Base-by-base conservation (phyloP, 1,140 invertebrate genomes). In the Halotydeus destructor region DNA sequence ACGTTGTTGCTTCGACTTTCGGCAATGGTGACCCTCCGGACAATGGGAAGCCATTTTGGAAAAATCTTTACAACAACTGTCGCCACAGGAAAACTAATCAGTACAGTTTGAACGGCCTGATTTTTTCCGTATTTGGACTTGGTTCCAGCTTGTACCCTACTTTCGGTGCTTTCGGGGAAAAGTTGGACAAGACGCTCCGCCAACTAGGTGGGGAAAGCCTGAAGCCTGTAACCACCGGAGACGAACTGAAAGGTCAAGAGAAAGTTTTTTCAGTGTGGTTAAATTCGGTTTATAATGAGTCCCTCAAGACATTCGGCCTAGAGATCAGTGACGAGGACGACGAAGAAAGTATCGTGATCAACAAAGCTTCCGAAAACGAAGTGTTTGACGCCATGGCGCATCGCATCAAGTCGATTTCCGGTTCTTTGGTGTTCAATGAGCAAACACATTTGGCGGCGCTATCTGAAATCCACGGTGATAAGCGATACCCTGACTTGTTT, bases 21-120 rank as follows among this genome's bases (percentile, higher is more conserved):
- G 60, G 60, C 3, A 61, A 55, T 43, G 59, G 60, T 18, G 59
- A 61, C 38, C 49, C 60, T 12, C 59, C 59, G 0, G 57, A 58
- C 34, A 61, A 61, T 51, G 59, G 59, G 45, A 56, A 59, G 48
- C 54, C 45, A 36, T 6, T 5, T 39, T n/a, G 14, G 19, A 14
- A 21, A 25, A 39, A 5, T 40, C n/a, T 3, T 19, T 46, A 28
- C 35, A 25, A 43, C 11, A 4, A 2, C 9, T 9, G 39, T 3
- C 23, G 43, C 4, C 40, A 9, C 32, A 8, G 34, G 37, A 40
- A 19, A 40, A 12, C 11, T 37, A 23, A 16, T 36, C 28, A 30
- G n/a, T 30, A n/a, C 28, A 30, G n/a, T 30, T 30, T 30, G 5
- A 38, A 38, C 5, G 6, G n/a, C 9, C 37, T 35, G 18, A 51